Conservation (phyloP, 2,888 invertebrate species). For the Netelia virgata region DNA sequence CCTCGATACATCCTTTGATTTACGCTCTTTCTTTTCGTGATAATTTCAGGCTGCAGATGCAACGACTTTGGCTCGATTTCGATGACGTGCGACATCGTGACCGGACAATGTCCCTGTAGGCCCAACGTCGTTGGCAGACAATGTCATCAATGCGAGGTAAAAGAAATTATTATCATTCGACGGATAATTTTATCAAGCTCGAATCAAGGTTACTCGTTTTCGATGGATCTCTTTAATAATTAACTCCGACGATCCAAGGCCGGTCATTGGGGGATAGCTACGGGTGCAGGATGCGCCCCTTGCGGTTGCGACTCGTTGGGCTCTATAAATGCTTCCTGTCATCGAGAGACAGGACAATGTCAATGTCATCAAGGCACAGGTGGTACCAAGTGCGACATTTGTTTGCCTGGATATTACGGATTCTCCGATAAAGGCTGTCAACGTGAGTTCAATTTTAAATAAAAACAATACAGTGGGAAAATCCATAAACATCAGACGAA, state of each 20-base stretch:
- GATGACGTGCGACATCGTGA: slow-evolving; percentile 90
- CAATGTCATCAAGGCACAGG: slow-evolving; percentile 91
- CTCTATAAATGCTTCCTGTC: slow-evolving; percentile 89
- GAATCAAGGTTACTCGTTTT: not conserved
- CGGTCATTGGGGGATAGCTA: slow-evolving; percentile 92
- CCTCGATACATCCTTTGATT: slow-evolving; percentile 52
- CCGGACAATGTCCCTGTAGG: slow-evolving; percentile 92
- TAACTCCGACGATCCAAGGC: slow-evolving; percentile 83
- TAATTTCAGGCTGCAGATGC: slow-evolving; percentile 94
- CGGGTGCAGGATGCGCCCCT: slow-evolving; percentile 91
- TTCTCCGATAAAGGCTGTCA: slow-evolving; percentile 92
- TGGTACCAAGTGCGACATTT: slow-evolving; percentile 90
- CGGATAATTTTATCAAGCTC: not conserved
- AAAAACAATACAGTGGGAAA: not conserved
- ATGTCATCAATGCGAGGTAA: slow-evolving; percentile 92
- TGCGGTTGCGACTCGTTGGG: slow-evolving; percentile 93
- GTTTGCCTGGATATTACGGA: slow-evolving; percentile 92
- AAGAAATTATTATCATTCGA: slow-evolving; percentile 36
- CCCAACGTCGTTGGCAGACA: slow-evolving; percentile 90
- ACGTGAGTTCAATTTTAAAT: slow-evolving; percentile 86
- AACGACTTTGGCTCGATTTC: slow-evolving; percentile 90
- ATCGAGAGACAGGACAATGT: slow-evolving; percentile 92
- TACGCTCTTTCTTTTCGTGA: slow-evolving; percentile 38
- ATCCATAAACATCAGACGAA: not conserved
- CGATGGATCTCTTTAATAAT: slow-evolving; percentile 5